Base-by-base conservation (phyloP, 2,888 invertebrate genomes). In the Dusona sp. region DNA sequence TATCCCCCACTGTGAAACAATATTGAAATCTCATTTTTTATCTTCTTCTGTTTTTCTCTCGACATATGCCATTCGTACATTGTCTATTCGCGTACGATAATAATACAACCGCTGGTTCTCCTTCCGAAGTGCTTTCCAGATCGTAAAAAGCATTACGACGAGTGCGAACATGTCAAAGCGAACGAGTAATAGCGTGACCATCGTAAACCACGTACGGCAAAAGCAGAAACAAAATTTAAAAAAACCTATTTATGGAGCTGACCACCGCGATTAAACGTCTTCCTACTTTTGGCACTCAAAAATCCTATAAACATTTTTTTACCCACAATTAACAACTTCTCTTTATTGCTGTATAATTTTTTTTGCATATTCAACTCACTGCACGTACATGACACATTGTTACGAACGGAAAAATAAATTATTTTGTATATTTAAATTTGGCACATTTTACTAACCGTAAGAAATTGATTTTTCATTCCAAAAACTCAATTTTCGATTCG, bases 161-260 rank as follows among this genome's bases (percentile, higher is more conserved):
- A 65, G 75, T 54, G 75, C 9, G 45, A 42, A 82, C 33, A 57
- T 68, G 75, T 82, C 81, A 67, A 22, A 75, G 75, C 57, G 57
- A 82, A 74, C 64, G 78, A 78, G 33, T 67, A 68, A 75, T 67
- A 74, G 74, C 42, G 57, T 82, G 57, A 82, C 74, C 68, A 61
- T 82, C 45, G 81, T 81, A 81, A 74, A 81, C 74, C 54, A 67
- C 16, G 57, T 33, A 78, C 33, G 16, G 78, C 78, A 19, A 51
- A 25, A 57, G 57, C 57, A 29, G n/a, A n/a, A n/a, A 25, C 42
- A 25, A 57, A 54, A 22, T 8, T 11, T 29, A 57, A 25, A 0
- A 3, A 57, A 78, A 78, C 65, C 51, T 51, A 51, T 67, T 51
- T 51, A 67, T 51, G 36, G 48, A 78, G 51, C 13, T 77, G 45